These are phyloP conservation scores for Drosophila emarginata DNA, from an alignment of 2,888 invertebrate species.

Conservation along the genomic window DNA sequence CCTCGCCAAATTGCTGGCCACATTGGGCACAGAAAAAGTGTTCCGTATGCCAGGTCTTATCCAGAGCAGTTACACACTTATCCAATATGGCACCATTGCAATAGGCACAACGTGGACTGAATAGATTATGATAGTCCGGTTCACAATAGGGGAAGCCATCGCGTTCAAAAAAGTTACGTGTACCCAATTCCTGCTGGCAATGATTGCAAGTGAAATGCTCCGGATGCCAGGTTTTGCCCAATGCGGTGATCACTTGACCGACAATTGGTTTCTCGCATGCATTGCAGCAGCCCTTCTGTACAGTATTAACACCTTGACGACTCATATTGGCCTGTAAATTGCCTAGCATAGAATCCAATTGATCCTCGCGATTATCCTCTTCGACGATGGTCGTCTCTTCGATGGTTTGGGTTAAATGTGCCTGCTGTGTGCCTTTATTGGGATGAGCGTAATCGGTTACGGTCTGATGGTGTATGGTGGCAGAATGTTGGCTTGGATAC, in stretches of 20 bases:
- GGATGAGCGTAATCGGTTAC: conserved; percentile 89
- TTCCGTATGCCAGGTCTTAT: conserved; percentile 99
- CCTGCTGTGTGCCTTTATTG: conserved; percentile 84
- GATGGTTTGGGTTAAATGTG: conserved; percentile 82
- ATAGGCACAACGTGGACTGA: conserved; percentile 99
- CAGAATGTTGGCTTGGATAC: conserved; percentile 42
- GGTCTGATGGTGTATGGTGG: conserved; percentile 81
- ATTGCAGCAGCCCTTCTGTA: conserved; percentile 99
- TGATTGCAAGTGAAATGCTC: conserved; percentile 99
- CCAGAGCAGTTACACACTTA: conserved; percentile 99
- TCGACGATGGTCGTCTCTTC: conserved; percentile 81
- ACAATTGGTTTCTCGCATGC: conserved; percentile 99
- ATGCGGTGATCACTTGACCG: conserved; percentile 95
- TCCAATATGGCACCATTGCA: conserved; percentile 99
- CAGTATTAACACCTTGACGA: conserved; percentile 98
- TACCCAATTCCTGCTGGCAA: conserved; percentile 97
- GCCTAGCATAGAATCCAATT: conserved; percentile 84
- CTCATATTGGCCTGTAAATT: conserved; percentile 97
- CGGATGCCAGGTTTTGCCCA: conserved; percentile 99
- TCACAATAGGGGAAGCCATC: conserved; percentile 99
- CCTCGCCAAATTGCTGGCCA: conserved; percentile 97
- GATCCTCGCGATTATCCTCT: conserved; percentile 81
- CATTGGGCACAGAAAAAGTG: conserved; percentile 99
- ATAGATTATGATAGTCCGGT: conserved; percentile 98
- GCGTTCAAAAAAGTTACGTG: conserved; percentile 98